Evolutionary conservation across 2,797 vertebrate species (phyloP).

Genomic region (Anas capensis): DNA sequence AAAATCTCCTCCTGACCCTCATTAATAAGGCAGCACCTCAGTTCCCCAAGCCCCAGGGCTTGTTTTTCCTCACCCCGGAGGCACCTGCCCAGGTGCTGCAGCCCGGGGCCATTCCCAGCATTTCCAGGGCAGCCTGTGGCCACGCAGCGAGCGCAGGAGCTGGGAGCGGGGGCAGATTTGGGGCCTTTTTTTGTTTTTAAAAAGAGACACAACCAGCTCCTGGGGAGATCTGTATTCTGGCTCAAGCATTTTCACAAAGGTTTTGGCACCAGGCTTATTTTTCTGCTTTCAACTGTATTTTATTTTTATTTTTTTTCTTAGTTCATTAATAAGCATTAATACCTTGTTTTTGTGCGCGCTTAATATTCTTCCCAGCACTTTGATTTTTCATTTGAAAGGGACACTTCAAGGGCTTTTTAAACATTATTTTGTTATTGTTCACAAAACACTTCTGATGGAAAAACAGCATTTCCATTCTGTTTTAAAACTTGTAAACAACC

Average conservation of each 20-base stretch:
- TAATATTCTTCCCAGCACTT: constrained; percentile 10
- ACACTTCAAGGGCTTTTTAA: constrained; percentile 47
- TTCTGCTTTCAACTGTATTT: background rate
- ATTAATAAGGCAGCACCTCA: rapidly evolving
- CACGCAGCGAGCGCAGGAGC: background rate
- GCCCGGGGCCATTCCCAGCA: too few relatives aligned
- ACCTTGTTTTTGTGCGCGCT: background rate
- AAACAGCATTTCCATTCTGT: constrained; percentile 42
- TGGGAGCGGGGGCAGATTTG: background rate
- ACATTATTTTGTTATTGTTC: constrained; percentile 30
- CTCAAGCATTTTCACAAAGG: background rate
- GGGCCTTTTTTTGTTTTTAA: background rate
- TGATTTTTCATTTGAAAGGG: constrained; percentile 35
- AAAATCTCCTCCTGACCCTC: background rate
- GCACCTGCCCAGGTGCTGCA: background rate
- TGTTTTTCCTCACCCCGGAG: background rate
- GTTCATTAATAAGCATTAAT: constrained; percentile 47
- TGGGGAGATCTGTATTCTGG: background rate
- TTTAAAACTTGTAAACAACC: constrained; percentile 58
- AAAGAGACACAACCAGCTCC: background rate
- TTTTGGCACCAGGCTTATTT: background rate
- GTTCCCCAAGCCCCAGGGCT: background rate
- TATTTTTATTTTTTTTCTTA: background rate
- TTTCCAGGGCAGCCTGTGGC: rapidly evolving
- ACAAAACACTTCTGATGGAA: background rate